These are phyloP conservation scores for Zaprionus lachaisei DNA, from an alignment of 1,140 invertebrate genomes.

Conservation along the genomic window DNA sequence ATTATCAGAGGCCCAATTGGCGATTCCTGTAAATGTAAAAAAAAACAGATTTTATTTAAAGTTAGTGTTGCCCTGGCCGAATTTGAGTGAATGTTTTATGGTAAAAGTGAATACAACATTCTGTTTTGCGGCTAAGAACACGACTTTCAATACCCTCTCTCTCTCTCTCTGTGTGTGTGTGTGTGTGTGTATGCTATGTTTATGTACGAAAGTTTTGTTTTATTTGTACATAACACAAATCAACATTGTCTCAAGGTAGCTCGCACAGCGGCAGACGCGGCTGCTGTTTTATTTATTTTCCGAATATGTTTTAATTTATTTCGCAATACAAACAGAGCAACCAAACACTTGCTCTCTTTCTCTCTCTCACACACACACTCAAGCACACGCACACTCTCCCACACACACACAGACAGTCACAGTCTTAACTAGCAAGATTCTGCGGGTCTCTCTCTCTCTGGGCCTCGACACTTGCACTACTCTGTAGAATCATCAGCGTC, in stretches of 20 bases:
- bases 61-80: neutral
- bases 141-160: conserved; percentile 35
- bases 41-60: conserved; percentile 46
- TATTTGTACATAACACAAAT: conserved; percentile 43
- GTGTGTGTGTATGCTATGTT: conserved; percentile 12
- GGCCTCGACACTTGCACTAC: conserved; percentile 60
- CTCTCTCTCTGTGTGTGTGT: neutral
- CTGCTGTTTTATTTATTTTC: conserved; percentile 71
- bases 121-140: conserved; percentile 11
- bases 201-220: conserved; percentile 1
- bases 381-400: neutral
- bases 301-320: conserved; percentile 77
- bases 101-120: conserved; percentile 15
- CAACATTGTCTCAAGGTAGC: conserved; percentile 70
- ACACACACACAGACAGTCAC: neutral
- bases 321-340: conserved; percentile 54
- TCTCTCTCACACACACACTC: neutral
- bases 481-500: conserved; percentile 15
- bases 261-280: conserved; percentile 25
- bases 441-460: conserved; percentile 38
- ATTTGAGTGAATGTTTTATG: conserved; percentile 25
- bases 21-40: conserved; percentile 75
- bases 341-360: neutral
- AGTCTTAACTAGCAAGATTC: conserved; percentile 5
- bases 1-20: conserved; percentile 80